Conservation (phyloP, 2,113 vertebrate genomes). For the Phalacrocorax brasilianus region DNA sequence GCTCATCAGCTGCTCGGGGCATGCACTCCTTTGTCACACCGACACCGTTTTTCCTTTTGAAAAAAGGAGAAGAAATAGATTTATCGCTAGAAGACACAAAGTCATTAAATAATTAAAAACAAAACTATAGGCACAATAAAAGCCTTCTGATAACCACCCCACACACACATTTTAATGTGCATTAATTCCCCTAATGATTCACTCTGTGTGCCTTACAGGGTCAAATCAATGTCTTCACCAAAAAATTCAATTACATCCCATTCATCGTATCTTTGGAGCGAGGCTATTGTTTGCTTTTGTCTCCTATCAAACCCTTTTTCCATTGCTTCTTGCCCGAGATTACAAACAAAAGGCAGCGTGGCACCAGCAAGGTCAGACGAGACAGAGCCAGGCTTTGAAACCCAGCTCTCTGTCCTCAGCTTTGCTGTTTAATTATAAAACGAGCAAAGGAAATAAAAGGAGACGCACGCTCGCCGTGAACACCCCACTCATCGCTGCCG, state of each 20-base stretch:
- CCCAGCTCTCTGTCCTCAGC: not conserved
- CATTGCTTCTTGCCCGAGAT: slow-evolving; percentile 48
- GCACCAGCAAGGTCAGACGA: slow-evolving; percentile 83
- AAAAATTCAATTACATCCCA: slow-evolving; percentile 82
- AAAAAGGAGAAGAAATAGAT: slow-evolving; percentile 53
- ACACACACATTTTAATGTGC: slow-evolving; percentile 66
- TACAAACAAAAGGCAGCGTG: slow-evolving; percentile 63
- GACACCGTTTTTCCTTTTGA: not conserved
- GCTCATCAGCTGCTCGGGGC: not conserved
- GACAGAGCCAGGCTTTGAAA: slow-evolving; percentile 56
- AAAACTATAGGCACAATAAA: slow-evolving; percentile 78
- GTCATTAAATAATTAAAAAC: slow-evolving; percentile 83
- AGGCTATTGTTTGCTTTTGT: slow-evolving; percentile 84
- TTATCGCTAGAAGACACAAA: slow-evolving; percentile 75
- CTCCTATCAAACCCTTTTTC: slow-evolving; percentile 82
- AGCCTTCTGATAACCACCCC: slow-evolving; percentile 68
- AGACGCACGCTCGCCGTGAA: rapidly evolving
- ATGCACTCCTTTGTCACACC: not conserved
- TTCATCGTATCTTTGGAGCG: slow-evolving; percentile 77
- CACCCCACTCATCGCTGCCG: rapidly evolving
- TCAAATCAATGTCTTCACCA: slow-evolving; percentile 82
- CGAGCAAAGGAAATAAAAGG: rapidly evolving
- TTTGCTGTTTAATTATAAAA: not conserved
- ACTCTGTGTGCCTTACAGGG: slow-evolving; percentile 72
- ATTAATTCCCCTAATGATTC: slow-evolving; percentile 79